Base-by-base conservation (phyloP, 2,797 vertebrate genomes). In the Ceryle rudis region DNA sequence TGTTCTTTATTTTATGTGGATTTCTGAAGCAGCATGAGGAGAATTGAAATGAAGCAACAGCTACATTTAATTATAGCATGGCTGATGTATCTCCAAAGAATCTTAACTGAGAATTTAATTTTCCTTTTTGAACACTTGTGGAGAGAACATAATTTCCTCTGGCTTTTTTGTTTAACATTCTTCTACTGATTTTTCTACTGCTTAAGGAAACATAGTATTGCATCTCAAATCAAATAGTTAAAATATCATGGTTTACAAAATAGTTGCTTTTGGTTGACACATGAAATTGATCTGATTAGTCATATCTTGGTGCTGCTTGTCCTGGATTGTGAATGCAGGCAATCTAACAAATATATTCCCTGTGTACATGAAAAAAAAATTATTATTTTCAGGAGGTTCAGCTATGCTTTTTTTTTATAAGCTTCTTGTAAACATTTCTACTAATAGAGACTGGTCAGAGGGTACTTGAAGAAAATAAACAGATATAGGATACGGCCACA, bases 1-100 rank as follows among this genome's bases (percentile, higher is more conserved):
- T 86, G 44, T 44, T 84, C 73, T 52, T 94, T 94, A 54, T 93
- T 93, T 88, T 78, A 66, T 79, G 55, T 75, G 39, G n/a, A n/a
- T 81, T 86, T 84, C 70, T 77, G 77, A 91, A 94, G 73, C 29
- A 92, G 65, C 60, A 55, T 74, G 55, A 81, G 9, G 6, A 73
- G 19, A 81, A 84, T 62, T 86, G 73, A 81, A 95, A 65, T 46
- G 58, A 86, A 86, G 44, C 1, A 21, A 69, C 67, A 92, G n/a
- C 71, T 80, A 62, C 62, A 60, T 89, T 93, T 91, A 85, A 89
- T 90, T 89, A 69, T 69, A 54, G 12, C 37, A 79, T 77, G 47
- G 41, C 60, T 89, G n/a, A 69, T 47, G 25, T 47, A 88, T 81
- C 74, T 86, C 81, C 41, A 77, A 90, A 94, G 62, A 72, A 88